Evolutionary conservation across 2,797 vertebrate genomes (phyloP), one percentile per base, ranked within the genome.

Genomic region (Myotis planiceps): DNA sequence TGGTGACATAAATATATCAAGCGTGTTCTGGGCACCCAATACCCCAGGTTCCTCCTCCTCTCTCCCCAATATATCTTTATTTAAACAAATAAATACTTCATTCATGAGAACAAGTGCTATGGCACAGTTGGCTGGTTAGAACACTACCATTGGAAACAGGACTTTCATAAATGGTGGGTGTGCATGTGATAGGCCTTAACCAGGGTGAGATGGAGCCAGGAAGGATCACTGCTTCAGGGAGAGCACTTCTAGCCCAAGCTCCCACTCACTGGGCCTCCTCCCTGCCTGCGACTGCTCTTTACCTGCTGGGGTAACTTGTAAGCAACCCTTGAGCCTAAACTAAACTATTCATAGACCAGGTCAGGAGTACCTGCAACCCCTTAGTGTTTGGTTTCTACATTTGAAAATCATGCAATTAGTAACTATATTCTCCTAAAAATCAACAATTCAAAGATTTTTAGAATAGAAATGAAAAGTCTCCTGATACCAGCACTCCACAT

Each of bases 191-290:
- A 32, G 49, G 51, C 74, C 45, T 16, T 19, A n/a, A 45, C 74
- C 63, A 14, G 27, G 16, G 29, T 74, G n/a, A 34, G 45, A n/a
- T 65, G 32, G 39, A 45, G 23, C 55, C 19, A 27, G 2, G 32
- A 71, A 72, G 25, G 39, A 32, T 18, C 37, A 27, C 13, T 4
- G 47, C 60, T 15, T 15, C 42, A 37, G 29, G 6, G 5, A n/a
- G 14, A 55, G 29, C 25, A n/a, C 5, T 47, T 7, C 49, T 25
- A 1, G 47, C 23, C 45, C 9, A 10, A 0, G 0, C 10, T 9
- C 13, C 53, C 1, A 1, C 8, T 15, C 15, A 5, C 42, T 32
- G 23, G 58, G 49, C 25, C 65, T 39, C 65, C 32, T 34, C 69
- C 49, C 47, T 21, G 3, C 19, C 63, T 13, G 3, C 4, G 3